Percentiles rank a stretch among this genome's conserved stretches.
Evolutionary conservation across 2,888 invertebrate species (phyloP).

Genomic region (Tanytarsus gracilentus): DNA sequence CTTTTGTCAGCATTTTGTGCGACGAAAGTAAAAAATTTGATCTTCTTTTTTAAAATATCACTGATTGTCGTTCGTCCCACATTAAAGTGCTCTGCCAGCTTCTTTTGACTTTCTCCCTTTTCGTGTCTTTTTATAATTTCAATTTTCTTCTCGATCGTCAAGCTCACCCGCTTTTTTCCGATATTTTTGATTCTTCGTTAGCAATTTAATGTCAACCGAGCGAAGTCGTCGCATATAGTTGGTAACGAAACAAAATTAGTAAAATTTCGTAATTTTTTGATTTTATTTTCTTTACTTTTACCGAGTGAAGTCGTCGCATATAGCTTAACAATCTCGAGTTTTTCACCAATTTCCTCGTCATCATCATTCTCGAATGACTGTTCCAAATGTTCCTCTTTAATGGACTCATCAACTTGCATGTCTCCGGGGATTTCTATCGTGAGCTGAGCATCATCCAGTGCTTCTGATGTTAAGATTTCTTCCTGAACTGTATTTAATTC

Average conservation of each 20-base stretch:
- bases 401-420: neutral
- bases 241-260: too few species aligned
- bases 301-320: too few species aligned
- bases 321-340: slow-evolving; percentile 3
- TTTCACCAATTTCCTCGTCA: neutral
- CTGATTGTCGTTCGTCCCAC: slow-evolving; percentile 21
- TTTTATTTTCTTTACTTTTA: too few species aligned
- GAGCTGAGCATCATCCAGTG: too few species aligned
- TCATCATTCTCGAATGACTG: neutral
- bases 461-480: too few species aligned
- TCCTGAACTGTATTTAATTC: too few species aligned
- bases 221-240: too few species aligned
- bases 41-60: slow-evolving; percentile 22
- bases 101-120: slow-evolving; percentile 22
- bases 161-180: slow-evolving; percentile 17
- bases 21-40: slow-evolving; percentile 25
- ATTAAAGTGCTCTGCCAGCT: slow-evolving; percentile 13
- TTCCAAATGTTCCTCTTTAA: slow-evolving; percentile 24
- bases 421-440: neutral
- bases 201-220: too few species aligned
- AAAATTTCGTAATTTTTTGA: too few species aligned
- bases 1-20: slow-evolving; percentile 18
- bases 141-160: slow-evolving; percentile 28
- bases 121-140: slow-evolving; percentile 25
- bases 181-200: too few species aligned